These are phyloP conservation scores for Rhopalosiphum padi DNA, from an alignment of 1,140 invertebrate species.

Conservation along the genomic window DNA sequence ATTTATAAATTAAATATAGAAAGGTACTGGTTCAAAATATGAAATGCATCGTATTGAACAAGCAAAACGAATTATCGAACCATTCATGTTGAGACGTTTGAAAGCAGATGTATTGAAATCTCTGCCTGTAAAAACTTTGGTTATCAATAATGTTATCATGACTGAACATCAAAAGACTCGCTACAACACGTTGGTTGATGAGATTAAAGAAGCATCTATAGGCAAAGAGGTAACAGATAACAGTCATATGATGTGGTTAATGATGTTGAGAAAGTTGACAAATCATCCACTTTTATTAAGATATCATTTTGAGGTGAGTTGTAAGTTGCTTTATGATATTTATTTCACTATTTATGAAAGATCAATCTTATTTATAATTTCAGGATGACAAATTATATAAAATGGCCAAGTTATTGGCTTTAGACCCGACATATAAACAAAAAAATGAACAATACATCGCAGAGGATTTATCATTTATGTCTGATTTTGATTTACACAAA, in stretches of 20 bases:
- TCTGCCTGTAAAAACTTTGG: slow-evolving; percentile 80
- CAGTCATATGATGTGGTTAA: slow-evolving; percentile 77
- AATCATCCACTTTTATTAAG: slow-evolving; percentile 88
- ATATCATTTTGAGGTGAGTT: slow-evolving; percentile 73
- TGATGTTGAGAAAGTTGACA: slow-evolving; percentile 85
- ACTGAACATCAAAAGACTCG: slow-evolving; percentile 73
- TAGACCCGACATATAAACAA: slow-evolving; percentile 77
- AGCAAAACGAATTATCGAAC: slow-evolving; percentile 94
- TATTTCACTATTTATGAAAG: slow-evolving; percentile 7
- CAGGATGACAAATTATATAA: slow-evolving; percentile 63
- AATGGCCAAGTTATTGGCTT: slow-evolving; percentile 78
- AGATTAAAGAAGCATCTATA: slow-evolving; percentile 72
- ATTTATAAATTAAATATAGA: slow-evolving; percentile 1
- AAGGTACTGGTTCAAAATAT: slow-evolving; percentile 70
- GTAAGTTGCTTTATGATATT: neutral
- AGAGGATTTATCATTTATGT: slow-evolving; percentile 86
- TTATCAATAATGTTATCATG: slow-evolving; percentile 73
- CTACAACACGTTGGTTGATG: slow-evolving; percentile 78
- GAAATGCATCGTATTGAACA: slow-evolving; percentile 88
- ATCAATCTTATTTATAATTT: slow-evolving; percentile 55
- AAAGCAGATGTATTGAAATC: slow-evolving; percentile 86
- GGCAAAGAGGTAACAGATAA: slow-evolving; percentile 56
- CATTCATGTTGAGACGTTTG: slow-evolving; percentile 90
- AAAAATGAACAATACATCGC: slow-evolving; percentile 82
- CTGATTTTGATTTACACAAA: slow-evolving; percentile 90